A percentile compares a stretch with the other conserved stretches of the same genome.
These are phyloP conservation scores for Scyliorhinus canicula DNA, from an alignment of 2,797 vertebrate species.

Conservation along the genomic window DNA sequence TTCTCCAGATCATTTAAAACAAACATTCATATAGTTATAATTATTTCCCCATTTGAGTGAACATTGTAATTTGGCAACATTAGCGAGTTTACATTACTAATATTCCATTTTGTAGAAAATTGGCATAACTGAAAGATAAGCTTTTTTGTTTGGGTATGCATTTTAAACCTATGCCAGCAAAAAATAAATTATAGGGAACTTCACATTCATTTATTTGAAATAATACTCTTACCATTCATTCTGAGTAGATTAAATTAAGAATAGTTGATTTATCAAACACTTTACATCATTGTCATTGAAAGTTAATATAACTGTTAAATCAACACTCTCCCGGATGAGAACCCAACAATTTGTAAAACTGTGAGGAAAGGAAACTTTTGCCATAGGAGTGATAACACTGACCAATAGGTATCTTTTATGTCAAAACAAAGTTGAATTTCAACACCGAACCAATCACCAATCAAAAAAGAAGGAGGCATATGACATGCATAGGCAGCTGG, in stretches of 20 bases:
- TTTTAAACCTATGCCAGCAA: not conserved
- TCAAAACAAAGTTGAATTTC: no score
- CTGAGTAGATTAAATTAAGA: not conserved
- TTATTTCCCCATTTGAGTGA: not conserved
- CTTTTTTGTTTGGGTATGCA: constrained; percentile 2
- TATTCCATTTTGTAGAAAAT: not conserved
- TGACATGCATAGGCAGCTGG: no score
- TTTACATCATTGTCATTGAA: not conserved
- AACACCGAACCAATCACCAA: no score
- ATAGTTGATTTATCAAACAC: not conserved
- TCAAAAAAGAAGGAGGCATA: no score
- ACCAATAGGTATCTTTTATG: no score
- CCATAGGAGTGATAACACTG: no score
- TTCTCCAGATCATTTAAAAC: not conserved
- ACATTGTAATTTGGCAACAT: not conserved
- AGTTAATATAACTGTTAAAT: not conserved
- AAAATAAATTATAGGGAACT: not conserved
- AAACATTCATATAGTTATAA: not conserved
- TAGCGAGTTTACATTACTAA: not conserved
- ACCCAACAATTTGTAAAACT: no score
- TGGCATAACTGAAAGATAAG: not conserved
- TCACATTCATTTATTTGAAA: constrained; percentile 3
- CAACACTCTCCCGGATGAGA: no score
- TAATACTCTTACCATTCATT: not conserved
- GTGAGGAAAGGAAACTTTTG: no score